These are phyloP conservation scores for Aeoliscus strigatus DNA, from an alignment of 2,797 vertebrate genomes.

Conservation along the genomic window DNA sequence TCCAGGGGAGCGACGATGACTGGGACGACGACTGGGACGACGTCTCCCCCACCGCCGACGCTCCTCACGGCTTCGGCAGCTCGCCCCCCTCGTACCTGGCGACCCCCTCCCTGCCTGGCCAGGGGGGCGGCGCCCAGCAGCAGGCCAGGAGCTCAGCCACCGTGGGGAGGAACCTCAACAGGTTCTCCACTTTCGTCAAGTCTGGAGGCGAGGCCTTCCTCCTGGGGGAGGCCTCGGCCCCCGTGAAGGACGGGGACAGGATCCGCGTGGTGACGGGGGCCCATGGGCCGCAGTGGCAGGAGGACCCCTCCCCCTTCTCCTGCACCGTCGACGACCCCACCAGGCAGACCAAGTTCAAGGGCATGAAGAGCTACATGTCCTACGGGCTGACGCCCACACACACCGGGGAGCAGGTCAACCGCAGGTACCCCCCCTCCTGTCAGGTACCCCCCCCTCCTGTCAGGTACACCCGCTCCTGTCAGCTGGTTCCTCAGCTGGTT, in stretches of 20 bases:
- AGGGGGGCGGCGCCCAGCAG: slow-evolving; percentile 55
- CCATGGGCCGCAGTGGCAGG: slow-evolving; percentile 92
- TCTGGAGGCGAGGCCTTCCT: slow-evolving; percentile 96
- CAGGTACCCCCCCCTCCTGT: no score
- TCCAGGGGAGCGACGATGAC: slow-evolving; percentile 87
- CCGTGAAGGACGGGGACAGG: slow-evolving; percentile 94
- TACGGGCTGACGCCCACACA: slow-evolving; percentile 94
- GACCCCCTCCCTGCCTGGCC: slow-evolving; percentile 75
- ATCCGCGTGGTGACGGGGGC: slow-evolving; percentile 88
- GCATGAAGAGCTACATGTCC: slow-evolving; percentile 98
- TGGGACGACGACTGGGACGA: slow-evolving; percentile 98
- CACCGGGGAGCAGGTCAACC: slow-evolving; percentile 85
- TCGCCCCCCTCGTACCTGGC: slow-evolving; percentile 82
- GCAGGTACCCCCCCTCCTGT: no score
- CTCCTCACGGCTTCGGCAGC: slow-evolving; percentile 80
- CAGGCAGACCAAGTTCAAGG: slow-evolving; percentile 98
- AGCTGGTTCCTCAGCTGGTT: no score
- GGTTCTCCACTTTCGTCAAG: slow-evolving; percentile 96
- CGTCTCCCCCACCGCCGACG: slow-evolving; percentile 89
- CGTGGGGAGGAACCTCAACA: slow-evolving; percentile 90
- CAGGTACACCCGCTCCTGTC: no score
- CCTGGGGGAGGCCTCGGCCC: slow-evolving; percentile 86
- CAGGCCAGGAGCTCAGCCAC: slow-evolving; percentile 89
- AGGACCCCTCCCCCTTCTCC: slow-evolving; percentile 91
- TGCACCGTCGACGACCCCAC: slow-evolving; percentile 96